Evolutionary conservation across 2,797 vertebrate genomes (phyloP).

Genomic region (Anguilla megastoma): DNA sequence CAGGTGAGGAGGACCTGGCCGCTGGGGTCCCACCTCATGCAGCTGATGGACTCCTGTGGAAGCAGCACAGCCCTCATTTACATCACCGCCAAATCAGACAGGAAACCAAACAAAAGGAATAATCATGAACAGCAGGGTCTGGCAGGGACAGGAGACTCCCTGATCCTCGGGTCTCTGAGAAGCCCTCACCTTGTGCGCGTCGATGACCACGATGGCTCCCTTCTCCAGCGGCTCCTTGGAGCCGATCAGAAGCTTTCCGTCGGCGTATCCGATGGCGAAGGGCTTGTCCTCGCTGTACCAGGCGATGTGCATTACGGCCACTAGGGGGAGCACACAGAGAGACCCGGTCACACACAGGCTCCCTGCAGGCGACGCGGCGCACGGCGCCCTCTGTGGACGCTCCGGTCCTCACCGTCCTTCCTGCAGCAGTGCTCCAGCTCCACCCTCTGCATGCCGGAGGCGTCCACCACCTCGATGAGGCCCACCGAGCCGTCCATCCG

Average conservation of each 20-base stretch:
- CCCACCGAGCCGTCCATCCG: conserved; percentile 93
- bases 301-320: conserved; percentile 80
- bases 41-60: conserved; percentile 82
- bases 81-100: not conserved
- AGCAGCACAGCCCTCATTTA: not conserved
- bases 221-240: conserved; percentile 86
- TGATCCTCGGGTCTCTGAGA: not conserved
- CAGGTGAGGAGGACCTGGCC: conserved; percentile 89
- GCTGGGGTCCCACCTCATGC: conserved; percentile 88
- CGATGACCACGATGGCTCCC: conserved; percentile 85
- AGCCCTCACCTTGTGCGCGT: conserved; percentile 87
- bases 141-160: not conserved
- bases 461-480: conserved; percentile 87
- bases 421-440: conserved; percentile 95
- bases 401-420: conserved; percentile 80
- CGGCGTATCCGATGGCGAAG: conserved; percentile 92
- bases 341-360: not conserved
- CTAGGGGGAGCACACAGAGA: conserved; percentile 50
- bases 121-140: too few species aligned
- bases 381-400: not conserved
- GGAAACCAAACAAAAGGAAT: not conserved
- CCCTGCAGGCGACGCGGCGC: not conserved
- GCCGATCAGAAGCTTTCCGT: conserved; percentile 91
- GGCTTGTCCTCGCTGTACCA: conserved; percentile 94
- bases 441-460: conserved; percentile 79